Percentiles rank a stretch among this genome's conserved stretches.
Conservation (phyloP, 1,140 invertebrate species). For the Pachyrhynchus sulphureomaculatus region DNA sequence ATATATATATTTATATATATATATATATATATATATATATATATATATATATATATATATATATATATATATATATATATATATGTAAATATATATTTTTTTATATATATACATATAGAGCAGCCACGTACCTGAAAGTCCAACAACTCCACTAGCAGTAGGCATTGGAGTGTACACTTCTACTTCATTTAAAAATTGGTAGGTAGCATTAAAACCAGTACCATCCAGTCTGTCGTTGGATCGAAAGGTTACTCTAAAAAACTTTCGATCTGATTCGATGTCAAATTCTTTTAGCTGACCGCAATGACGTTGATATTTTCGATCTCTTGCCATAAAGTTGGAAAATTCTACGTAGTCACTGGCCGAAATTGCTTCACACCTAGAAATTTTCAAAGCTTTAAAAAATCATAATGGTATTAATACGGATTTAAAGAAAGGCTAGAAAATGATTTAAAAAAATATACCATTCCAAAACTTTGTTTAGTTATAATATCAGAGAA, state of each 20-base stretch:
- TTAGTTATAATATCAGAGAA: no score
- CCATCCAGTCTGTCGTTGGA: conserved; percentile 92
- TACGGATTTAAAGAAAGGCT: no score
- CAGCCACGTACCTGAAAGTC: background rate
- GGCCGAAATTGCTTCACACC: conserved; percentile 81
- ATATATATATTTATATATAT: no score
- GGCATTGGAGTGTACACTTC: conserved; percentile 31
- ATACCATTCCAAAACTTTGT: no score
- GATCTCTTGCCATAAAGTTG: conserved; percentile 84
- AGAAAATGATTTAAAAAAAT: no score
- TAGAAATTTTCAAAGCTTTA: no score
- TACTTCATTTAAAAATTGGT: conserved; percentile 65
- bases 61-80: no score
- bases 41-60: no score
- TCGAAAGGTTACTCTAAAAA: conserved; percentile 91
- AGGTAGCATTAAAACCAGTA: conserved; percentile 90
- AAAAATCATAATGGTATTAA: no score
- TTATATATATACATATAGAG: no score
- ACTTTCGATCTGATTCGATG: conserved; percentile 85
- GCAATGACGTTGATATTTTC: conserved; percentile 84
- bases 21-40: no score
- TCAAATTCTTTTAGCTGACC: conserved; percentile 77
- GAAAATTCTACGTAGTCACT: conserved; percentile 95
- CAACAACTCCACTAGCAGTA: background rate
- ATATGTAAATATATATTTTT: no score